Base-by-base conservation (phyloP, 1,140 invertebrate genomes). In the Drosophila ficusphila region DNA sequence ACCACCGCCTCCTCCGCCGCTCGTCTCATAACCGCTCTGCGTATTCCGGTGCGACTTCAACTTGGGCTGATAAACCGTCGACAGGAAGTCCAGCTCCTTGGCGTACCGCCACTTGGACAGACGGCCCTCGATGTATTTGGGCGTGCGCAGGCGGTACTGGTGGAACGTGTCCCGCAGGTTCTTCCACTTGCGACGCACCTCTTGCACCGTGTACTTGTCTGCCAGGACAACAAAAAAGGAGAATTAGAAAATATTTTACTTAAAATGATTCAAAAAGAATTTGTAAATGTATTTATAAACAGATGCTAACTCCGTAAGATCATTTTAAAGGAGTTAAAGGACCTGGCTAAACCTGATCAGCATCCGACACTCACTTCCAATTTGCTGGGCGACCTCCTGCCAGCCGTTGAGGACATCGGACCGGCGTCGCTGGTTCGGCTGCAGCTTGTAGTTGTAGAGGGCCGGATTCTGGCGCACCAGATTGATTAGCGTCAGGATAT, bases 101-200 rank as follows among this genome's bases (percentile, higher is more conserved):
- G 90, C 90, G 36, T 91, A 91, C 0, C 90, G 89, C 90, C 90
- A 91, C 44, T 91, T 91, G 9, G 89, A 90, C 11, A 91, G 34
- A 2, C 83, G 64, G 0, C 89, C 89, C 54, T 90, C 90, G 12
- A 90, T 79, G 38, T 72, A 76, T 49, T 91, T 91, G 16, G 82
- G 82, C 21, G 90, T 90, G n/a, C 90, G 90, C 5, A 90, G 67
- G 2, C 90, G 85, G 61, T 91, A 91, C 46, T 91, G 90, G 60
- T 91, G 90, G 53, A 90, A 91, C 3, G 90, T 91, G 53, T 91
- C 90, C 16, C 90, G 54, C 1, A 91, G 67, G 38, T 91, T 91
- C 60, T 91, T 91, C 90, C 90, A 91, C 58, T 91, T 91, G 18
- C 90, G 76, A 0, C 90, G 67, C 57, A 89, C 88, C 36, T 91